Percentiles rank a stretch among this genome's conserved stretches.
Evolutionary conservation across 2,888 invertebrate genomes (phyloP).

Genomic region (Electrophaes corylata): DNA sequence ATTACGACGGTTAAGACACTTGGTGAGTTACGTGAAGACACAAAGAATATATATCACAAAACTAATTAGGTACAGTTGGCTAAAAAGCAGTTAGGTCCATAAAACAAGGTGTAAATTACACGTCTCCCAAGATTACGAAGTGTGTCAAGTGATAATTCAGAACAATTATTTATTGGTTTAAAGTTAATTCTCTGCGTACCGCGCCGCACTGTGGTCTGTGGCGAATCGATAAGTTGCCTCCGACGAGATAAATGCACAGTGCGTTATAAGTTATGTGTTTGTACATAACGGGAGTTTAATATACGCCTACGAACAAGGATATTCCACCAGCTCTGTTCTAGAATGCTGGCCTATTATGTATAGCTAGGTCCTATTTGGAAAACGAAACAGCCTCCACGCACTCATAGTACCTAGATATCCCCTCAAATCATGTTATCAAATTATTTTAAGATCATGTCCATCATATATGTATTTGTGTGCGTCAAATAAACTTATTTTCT

Average conservation of each 20-base stretch:
- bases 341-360: neutral
- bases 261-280: constrained; percentile 49
- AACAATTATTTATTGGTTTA: constrained; percentile 59
- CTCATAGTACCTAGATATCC: too few species aligned
- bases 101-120: constrained; percentile 11
- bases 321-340: neutral
- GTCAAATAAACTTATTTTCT: too few species aligned
- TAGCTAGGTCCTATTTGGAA: too few species aligned
- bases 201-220: constrained; percentile 31
- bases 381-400: too few species aligned
- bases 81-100: too few species aligned
- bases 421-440: too few species aligned
- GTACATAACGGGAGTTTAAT: constrained; percentile 47
- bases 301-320: constrained; percentile 15
- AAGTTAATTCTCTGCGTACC: constrained; percentile 46
- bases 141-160: constrained; percentile 52
- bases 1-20: too few species aligned
- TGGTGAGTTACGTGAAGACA: too few species aligned
- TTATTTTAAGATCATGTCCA: too few species aligned
- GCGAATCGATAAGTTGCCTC: constrained; percentile 41
- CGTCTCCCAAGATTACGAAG: constrained; percentile 17
- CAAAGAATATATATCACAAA: too few species aligned
- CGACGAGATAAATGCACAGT: constrained; percentile 40
- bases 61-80: too few species aligned
- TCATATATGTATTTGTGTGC: too few species aligned